Conservation (phyloP, 2,888 invertebrate genomes). For the Ormyrus nitidulus region DNA sequence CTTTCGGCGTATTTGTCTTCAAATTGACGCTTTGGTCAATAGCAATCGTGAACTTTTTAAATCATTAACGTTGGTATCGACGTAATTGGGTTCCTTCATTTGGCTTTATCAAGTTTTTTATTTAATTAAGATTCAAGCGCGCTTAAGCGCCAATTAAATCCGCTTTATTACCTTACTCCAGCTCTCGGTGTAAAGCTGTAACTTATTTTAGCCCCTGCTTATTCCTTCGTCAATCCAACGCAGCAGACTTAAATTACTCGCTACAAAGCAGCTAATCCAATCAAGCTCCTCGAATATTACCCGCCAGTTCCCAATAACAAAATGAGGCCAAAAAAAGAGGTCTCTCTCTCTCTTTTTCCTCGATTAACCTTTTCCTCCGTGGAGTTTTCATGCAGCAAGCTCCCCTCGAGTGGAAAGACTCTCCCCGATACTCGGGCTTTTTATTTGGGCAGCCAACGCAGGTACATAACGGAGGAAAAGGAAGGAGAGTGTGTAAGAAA, state of each 20-base stretch:
- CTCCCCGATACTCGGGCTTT: slow-evolving; percentile 5
- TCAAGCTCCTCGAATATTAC: slow-evolving; percentile 12
- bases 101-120: neutral
- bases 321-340: neutral
- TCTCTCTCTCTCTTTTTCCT: neutral
- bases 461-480: neutral
- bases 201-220: too few relatives aligned
- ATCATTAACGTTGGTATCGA: neutral
- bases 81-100: neutral
- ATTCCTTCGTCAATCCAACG: neutral
- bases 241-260: neutral
- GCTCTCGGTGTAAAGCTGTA: too few relatives aligned
- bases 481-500: too few relatives aligned
- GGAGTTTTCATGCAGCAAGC: slow-evolving; percentile 15
- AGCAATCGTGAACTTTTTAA: too few relatives aligned
- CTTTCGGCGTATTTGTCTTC: too few relatives aligned
- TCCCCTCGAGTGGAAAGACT: slow-evolving; percentile 9
- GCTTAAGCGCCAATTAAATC: too few relatives aligned
- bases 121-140: too few relatives aligned
- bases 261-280: slow-evolving; percentile 28
- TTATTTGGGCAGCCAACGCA: slow-evolving; percentile 16
- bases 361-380: slow-evolving; percentile 18
- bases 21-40: too few relatives aligned
- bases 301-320: neutral
- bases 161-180: too few relatives aligned